These are phyloP conservation scores for Leucoptera coffeella DNA, from an alignment of 2,888 invertebrate genomes.

Conservation along the genomic window DNA sequence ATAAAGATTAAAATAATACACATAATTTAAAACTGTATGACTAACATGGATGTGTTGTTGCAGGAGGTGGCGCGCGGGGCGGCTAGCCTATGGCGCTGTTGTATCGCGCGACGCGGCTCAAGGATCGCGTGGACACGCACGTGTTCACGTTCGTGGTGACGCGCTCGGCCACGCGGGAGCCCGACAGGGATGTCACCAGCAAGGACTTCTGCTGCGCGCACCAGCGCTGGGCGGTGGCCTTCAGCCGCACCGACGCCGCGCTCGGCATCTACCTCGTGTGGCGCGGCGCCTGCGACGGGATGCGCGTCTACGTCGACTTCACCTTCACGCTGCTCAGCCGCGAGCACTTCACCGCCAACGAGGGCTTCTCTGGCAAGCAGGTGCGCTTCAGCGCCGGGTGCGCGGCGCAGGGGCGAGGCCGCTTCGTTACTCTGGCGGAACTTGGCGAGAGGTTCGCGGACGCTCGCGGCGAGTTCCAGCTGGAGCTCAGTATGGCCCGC, in stretches of 20 bases:
- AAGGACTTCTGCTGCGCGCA: constrained; percentile 78
- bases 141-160: constrained; percentile 82
- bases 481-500: constrained; percentile 72
- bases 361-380: constrained; percentile 71
- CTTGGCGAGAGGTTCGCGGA: constrained; percentile 69
- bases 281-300: constrained; percentile 68
- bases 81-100: constrained; percentile 67
- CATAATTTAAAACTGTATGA: too few species aligned
- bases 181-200: constrained; percentile 73
- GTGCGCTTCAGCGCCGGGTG: constrained; percentile 62
- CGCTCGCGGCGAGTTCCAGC: constrained; percentile 72
- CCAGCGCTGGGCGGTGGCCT: constrained; percentile 77
- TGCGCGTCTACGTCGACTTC: constrained; percentile 74
- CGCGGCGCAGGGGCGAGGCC: constrained; percentile 67
- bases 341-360: constrained; percentile 78
- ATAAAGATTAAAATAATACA: too few species aligned
- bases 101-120: constrained; percentile 75
- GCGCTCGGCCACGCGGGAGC: constrained; percentile 68
- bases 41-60: too few species aligned
- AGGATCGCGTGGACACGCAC: constrained; percentile 76
- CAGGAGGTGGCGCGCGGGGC: constrained; percentile 24
- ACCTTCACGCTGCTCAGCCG: constrained; percentile 74
- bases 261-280: constrained; percentile 68
- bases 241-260: constrained; percentile 69
- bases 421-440: constrained; percentile 66